These are phyloP conservation scores for Orthosia gracilis DNA, from an alignment of 2,888 invertebrate genomes.

Conservation along the genomic window DNA sequence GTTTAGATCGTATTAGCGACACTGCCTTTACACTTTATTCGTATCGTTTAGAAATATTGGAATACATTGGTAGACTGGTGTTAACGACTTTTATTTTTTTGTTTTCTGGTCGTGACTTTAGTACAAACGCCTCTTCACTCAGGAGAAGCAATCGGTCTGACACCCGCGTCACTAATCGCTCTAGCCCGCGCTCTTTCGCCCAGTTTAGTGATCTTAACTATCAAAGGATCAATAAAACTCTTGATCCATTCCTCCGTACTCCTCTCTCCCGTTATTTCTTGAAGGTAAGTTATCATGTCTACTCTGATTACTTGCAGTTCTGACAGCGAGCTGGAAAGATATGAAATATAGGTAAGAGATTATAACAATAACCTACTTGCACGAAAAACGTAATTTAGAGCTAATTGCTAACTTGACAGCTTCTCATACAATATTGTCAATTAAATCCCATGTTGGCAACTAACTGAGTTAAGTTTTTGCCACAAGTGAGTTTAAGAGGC, in stretches of 20 bases:
- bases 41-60: too few relatives aligned
- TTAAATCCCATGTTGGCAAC: too few relatives aligned
- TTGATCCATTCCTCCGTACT: constrained; percentile 92
- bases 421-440: too few relatives aligned
- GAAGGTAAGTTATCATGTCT: constrained; percentile 89
- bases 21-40: too few relatives aligned
- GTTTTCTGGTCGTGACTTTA: not conserved
- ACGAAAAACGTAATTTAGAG: too few relatives aligned
- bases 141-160: constrained; percentile 44
- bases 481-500: too few relatives aligned
- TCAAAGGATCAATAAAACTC: constrained; percentile 89
- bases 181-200: constrained; percentile 59
- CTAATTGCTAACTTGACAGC: too few relatives aligned
- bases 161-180: constrained; percentile 61
- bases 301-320: constrained; percentile 84
- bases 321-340: constrained; percentile 54
- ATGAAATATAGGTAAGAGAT: not conserved
- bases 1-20: too few relatives aligned
- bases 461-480: too few relatives aligned
- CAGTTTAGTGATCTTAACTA: constrained; percentile 81
- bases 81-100: too few relatives aligned
- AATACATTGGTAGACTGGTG: too few relatives aligned
- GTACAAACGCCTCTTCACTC: not conserved
- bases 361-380: not conserved
- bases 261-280: constrained; percentile 90